Evolutionary conservation across 2,797 vertebrate genomes (phyloP).

Genomic region (Catamblyrhynchus diadema): DNA sequence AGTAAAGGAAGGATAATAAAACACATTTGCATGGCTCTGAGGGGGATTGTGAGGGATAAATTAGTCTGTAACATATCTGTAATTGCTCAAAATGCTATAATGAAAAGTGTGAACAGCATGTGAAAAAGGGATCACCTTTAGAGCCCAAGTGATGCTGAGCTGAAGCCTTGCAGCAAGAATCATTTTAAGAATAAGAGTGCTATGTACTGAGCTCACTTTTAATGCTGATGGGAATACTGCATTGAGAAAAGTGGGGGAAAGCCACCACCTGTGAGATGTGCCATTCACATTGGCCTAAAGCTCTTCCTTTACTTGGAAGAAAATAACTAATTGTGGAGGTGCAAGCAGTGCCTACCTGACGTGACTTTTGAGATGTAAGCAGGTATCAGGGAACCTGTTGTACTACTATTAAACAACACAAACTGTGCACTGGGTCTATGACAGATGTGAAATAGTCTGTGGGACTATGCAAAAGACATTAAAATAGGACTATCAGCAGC

Average conservation of each 20-base stretch:
- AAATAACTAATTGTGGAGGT: not conserved
- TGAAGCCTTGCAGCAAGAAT: not conserved
- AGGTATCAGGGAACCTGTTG: not conserved
- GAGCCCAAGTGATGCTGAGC: not conserved
- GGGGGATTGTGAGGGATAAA: not conserved
- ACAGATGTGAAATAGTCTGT: not conserved
- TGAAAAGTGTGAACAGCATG: not conserved
- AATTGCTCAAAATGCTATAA: not conserved
- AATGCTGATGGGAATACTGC: not conserved
- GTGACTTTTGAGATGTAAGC: not conserved
- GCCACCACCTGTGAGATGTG: not conserved
- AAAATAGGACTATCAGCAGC: not conserved
- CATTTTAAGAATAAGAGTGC: not conserved
- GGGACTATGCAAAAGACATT: slow-evolving; percentile 18
- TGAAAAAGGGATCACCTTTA: not conserved
- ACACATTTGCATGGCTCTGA: not conserved
- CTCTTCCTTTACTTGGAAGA: not conserved
- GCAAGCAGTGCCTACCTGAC: not conserved
- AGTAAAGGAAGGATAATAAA: not conserved
- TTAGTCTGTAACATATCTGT: not conserved
- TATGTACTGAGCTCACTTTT: not conserved
- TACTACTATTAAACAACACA: not conserved
- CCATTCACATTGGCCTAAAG: not conserved
- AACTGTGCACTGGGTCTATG: not conserved
- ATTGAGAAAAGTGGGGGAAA: not conserved